phyloP scores from a whole-genome alignment of 2,797 vertebrate genomes.

The Gorsachius magnificus region DNA sequence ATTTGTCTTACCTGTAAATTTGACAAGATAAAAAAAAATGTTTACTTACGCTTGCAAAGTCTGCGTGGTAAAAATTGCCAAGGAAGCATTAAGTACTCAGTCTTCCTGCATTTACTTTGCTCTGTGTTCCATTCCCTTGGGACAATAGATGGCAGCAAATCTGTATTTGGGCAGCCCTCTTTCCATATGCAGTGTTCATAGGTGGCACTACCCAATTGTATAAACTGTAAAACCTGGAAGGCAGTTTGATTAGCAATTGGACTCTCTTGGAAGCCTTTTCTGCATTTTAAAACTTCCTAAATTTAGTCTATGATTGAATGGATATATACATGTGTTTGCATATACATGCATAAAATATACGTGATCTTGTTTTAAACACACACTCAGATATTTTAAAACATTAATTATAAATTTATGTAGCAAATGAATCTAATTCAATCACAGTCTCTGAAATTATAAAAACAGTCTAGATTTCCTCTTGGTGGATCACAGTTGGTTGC shows the following conservation, averaged over 20 bases:
- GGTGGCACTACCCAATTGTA: not conserved
- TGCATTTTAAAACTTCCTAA: not conserved
- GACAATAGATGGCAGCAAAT: constrained; percentile 35
- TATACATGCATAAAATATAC: not conserved
- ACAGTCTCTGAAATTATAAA: not conserved
- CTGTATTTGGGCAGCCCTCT: not conserved
- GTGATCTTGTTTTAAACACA: not conserved
- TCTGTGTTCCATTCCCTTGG: not conserved
- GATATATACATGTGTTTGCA: not conserved
- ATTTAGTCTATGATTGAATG: not conserved
- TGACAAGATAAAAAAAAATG: not conserved
- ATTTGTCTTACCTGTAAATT: not conserved
- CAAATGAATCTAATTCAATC: not conserved
- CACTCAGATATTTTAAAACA: not conserved
- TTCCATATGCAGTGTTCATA: not conserved
- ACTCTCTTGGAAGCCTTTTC: not conserved
- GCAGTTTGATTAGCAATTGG: not conserved
- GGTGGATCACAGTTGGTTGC: not conserved
- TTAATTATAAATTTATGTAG: not conserved
- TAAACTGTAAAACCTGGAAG: not conserved
- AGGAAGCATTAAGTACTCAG: not conserved
- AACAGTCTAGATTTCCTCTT: not conserved
- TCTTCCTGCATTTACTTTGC: not conserved
- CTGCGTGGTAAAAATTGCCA: not conserved
- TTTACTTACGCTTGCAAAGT: not conserved